phyloP scores from a whole-genome alignment of 2,113 vertebrate species.

The Gambusia holbrooki region DNA sequence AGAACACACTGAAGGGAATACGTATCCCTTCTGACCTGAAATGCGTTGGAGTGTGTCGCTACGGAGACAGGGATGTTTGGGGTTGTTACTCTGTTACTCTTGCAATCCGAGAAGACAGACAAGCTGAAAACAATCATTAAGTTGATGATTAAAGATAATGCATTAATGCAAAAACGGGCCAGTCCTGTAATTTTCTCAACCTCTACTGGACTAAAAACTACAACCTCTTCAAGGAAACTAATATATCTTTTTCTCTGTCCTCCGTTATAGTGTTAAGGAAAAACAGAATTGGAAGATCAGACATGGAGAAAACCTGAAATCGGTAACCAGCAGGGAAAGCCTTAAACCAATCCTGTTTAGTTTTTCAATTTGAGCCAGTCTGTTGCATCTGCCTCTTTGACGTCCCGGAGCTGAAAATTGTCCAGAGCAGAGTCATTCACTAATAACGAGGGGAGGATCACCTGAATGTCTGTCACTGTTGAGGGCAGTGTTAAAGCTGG shows the following conservation, averaged over 20 bases:
- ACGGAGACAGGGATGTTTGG: neutral
- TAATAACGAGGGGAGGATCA: slow-evolving; percentile 28
- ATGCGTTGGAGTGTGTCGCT: neutral
- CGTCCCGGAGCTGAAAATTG: neutral
- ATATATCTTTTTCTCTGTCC: neutral
- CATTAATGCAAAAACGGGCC: neutral
- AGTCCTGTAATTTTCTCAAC: neutral
- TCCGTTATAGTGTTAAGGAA: neutral
- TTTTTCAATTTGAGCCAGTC: neutral
- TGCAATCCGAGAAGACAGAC: neutral
- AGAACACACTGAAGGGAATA: neutral
- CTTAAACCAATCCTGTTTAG: neutral
- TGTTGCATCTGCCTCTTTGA: neutral
- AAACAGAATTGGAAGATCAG: neutral
- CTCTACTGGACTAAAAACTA: neutral
- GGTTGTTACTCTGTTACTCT: neutral
- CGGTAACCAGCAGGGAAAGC: no score
- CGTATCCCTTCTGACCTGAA: neutral
- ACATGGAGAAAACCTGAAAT: neutral
- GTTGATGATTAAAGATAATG: neutral
- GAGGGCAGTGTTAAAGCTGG: slow-evolving; percentile 6
- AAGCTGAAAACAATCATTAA: neutral
- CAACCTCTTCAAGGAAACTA: neutral
- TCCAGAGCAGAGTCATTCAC: neutral
- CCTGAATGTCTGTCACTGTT: slow-evolving; percentile 19